Conservation (phyloP, 2,888 invertebrate species). For the Brenthis daphne region DNA sequence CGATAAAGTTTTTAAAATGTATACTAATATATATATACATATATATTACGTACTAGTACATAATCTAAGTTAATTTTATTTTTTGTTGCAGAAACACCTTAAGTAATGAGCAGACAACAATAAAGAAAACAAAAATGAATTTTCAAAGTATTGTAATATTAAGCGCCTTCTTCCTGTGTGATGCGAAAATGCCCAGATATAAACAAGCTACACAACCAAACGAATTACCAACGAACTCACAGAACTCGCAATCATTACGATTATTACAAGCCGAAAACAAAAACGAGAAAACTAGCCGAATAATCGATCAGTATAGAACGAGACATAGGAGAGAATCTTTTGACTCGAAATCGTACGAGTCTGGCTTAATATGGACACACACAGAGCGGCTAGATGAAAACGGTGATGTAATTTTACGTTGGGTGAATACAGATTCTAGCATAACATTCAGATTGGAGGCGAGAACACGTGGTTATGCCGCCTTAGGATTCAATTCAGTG, state of each 20-base stretch:
- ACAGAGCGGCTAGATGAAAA: slow-evolving; percentile 79
- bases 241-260: slow-evolving; percentile 58
- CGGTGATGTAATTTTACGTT: slow-evolving; percentile 83
- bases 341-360: slow-evolving; percentile 72
- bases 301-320: slow-evolving; percentile 65
- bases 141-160: slow-evolving; percentile 63
- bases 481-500: slow-evolving; percentile 91
- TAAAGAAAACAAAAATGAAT: slow-evolving; percentile 60
- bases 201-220: slow-evolving; percentile 61
- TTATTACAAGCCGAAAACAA: slow-evolving; percentile 61
- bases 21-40: too few species aligned
- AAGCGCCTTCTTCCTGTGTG: slow-evolving; percentile 66
- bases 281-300: slow-evolving; percentile 66
- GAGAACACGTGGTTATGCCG: slow-evolving; percentile 92
- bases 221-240: slow-evolving; percentile 61
- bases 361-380: slow-evolving; percentile 82
- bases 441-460: slow-evolving; percentile 93
- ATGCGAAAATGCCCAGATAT: slow-evolving; percentile 68
- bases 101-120: slow-evolving; percentile 61
- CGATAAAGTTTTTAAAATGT: too few species aligned
- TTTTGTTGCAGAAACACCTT: slow-evolving; percentile 65
- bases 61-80: slow-evolving; percentile 9
- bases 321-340: slow-evolving; percentile 68
- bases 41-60: too few species aligned
- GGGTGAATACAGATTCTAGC: slow-evolving; percentile 89